A percentile compares a stretch with the other conserved stretches of the same genome.
These are phyloP conservation scores for Eptatretus burgeri DNA, from an alignment of 2,113 vertebrate species.

Conservation along the genomic window DNA sequence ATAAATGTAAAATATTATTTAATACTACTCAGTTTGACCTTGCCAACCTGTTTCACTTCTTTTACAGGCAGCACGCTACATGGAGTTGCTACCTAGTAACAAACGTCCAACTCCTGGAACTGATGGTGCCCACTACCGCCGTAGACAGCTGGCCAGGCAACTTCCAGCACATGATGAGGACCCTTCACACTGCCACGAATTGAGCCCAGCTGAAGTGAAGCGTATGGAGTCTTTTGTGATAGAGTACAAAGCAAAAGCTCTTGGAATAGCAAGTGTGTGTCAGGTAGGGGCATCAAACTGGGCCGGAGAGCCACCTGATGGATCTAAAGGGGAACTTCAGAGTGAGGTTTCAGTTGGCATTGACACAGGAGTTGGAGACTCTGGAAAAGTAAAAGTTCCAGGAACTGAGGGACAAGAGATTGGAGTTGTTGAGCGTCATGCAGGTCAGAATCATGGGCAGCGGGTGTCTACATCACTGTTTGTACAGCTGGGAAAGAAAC, in stretches of 20 bases:
- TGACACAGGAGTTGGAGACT: constrained; percentile 19
- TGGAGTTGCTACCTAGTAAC: constrained; percentile 70
- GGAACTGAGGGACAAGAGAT: constrained; percentile 27
- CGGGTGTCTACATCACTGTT: too few species aligned
- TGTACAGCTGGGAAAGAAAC: too few species aligned
- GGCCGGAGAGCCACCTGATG: constrained; percentile 30
- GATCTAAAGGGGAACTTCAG: constrained; percentile 12
- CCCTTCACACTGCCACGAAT: constrained; percentile 63
- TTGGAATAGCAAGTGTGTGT: constrained; percentile 17
- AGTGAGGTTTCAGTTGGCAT: constrained; percentile 16
- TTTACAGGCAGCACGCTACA: constrained; percentile 52
- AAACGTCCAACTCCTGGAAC: constrained; percentile 60
- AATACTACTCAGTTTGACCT: too few species aligned
- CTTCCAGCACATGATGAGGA: constrained; percentile 91
- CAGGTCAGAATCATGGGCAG: not conserved
- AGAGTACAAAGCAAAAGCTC: constrained; percentile 69
- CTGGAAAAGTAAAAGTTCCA: constrained; percentile 15
- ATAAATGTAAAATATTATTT: too few species aligned
- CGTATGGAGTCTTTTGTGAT: constrained; percentile 80
- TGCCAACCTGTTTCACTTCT: not conserved
- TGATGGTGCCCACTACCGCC: constrained; percentile 62
- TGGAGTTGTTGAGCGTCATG: constrained; percentile 18
- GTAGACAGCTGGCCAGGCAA: constrained; percentile 83
- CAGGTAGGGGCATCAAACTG: constrained; percentile 44
- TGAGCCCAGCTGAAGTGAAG: constrained; percentile 55